Conservation (phyloP, 2,113 vertebrate species). For the Bettongia penicillata region DNA sequence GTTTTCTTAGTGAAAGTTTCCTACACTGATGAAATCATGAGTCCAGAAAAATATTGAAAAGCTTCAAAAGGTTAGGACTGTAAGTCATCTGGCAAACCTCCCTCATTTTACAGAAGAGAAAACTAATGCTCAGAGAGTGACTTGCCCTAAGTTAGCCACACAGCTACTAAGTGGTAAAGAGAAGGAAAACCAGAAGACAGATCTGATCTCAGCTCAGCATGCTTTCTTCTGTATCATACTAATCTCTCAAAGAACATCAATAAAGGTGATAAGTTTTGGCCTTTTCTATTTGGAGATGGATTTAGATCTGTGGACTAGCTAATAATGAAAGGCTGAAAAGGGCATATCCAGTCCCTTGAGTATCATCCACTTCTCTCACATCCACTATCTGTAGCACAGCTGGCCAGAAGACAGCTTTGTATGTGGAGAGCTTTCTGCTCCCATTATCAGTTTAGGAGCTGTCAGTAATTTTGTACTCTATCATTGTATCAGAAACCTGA, state of each 20-base stretch:
- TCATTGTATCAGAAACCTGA: slow-evolving; percentile 52
- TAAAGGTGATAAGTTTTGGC: background rate
- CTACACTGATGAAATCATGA: background rate
- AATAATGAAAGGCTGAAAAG: slow-evolving; percentile 25
- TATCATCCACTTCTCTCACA: slow-evolving; percentile 24
- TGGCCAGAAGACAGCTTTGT: background rate
- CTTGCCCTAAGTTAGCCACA: background rate
- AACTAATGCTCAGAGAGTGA: background rate
- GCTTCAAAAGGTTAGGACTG: background rate
- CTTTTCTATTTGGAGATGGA: background rate
- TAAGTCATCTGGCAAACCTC: background rate
- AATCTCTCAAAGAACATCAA: background rate
- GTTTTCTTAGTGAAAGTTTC: background rate
- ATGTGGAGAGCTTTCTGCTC: slow-evolving; percentile 39
- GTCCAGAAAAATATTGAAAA: background rate
- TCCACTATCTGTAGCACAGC: slow-evolving; percentile 40
- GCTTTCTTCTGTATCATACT: background rate
- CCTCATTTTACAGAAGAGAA: background rate
- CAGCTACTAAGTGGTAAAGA: background rate
- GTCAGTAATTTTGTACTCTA: slow-evolving; percentile 71
- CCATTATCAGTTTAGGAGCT: slow-evolving; percentile 66
- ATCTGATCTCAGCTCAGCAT: background rate
- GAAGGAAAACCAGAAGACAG: background rate
- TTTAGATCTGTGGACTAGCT: slow-evolving; percentile 2
- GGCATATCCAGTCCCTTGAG: slow-evolving; percentile 2